These are phyloP conservation scores for Drosophila mayaguana DNA, from an alignment of 2,888 invertebrate species.

Conservation along the genomic window DNA sequence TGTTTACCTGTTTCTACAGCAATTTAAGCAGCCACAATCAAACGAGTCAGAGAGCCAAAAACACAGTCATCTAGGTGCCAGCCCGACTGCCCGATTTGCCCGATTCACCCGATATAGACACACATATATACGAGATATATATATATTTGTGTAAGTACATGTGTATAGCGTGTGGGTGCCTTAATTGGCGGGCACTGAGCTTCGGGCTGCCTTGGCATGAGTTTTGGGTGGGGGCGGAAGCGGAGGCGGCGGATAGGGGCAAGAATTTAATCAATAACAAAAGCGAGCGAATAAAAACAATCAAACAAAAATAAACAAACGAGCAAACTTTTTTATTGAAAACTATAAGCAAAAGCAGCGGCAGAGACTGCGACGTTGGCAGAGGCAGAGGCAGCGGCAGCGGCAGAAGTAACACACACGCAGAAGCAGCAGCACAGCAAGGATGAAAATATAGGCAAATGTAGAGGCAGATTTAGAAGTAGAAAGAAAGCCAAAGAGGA, in stretches of 20 bases:
- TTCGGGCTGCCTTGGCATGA: conserved; percentile 29
- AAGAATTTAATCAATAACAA: conserved; percentile 68
- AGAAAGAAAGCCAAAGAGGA: neutral
- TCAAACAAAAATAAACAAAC: conserved; percentile 32
- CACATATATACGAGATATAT: neutral
- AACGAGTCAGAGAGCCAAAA: conserved; percentile 16
- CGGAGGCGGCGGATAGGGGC: neutral
- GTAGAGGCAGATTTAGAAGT: too few species aligned
- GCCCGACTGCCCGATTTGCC: conserved; percentile 2
- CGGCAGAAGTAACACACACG: neutral
- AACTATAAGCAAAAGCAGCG: conserved; percentile 17
- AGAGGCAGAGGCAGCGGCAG: neutral
- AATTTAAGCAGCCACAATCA: conserved; percentile 46
- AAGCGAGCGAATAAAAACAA: conserved; percentile 27
- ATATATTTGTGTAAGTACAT: neutral
- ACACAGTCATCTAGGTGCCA: conserved; percentile 23
- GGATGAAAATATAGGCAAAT: neutral
- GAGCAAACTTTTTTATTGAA: conserved; percentile 59
- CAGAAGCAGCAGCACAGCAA: neutral
- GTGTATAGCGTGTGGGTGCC: conserved; percentile 20
- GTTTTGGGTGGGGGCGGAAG: neutral
- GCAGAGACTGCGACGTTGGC: neutral
- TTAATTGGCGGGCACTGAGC: conserved; percentile 56
- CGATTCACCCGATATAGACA: neutral
- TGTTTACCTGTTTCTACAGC: conserved; percentile 16